Percentiles rank a stretch among this genome's conserved stretches.
phyloP scores from a whole-genome alignment of 1,140 invertebrate genomes.

The Dryas iulia region DNA sequence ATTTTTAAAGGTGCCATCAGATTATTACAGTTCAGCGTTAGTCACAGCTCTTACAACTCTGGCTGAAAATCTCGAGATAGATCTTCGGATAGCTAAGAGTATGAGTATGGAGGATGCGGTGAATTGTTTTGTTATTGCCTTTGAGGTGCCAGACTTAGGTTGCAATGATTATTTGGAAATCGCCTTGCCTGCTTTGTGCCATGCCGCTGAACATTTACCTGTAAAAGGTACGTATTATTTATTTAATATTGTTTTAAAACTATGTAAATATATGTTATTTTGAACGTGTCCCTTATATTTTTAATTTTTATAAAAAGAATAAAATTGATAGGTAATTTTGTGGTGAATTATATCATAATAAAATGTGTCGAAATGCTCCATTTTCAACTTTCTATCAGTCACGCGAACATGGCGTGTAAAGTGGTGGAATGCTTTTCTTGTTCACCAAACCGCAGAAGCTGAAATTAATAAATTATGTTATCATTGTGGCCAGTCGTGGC shows the following conservation, averaged over 20 bases:
- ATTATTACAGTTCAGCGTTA: conserved; percentile 83
- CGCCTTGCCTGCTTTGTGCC: conserved; percentile 90
- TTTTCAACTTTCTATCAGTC: too few relatives aligned
- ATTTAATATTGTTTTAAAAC: background rate
- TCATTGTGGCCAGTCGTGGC: too few relatives aligned
- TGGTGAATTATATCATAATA: too few relatives aligned
- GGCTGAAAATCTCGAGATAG: conserved; percentile 87
- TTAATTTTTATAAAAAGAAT: too few relatives aligned
- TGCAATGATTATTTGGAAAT: conserved; percentile 89
- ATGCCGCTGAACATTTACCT: conserved; percentile 87
- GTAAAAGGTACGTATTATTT: conserved; percentile 72
- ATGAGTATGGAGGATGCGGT: conserved; percentile 81
- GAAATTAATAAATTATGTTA: too few relatives aligned
- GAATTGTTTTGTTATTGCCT: conserved; percentile 92
- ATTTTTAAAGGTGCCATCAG: conserved; percentile 70
- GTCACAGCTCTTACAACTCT: conserved; percentile 89
- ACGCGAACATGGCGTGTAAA: too few relatives aligned
- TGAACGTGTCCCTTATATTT: too few relatives aligned
- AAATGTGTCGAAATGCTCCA: too few relatives aligned
- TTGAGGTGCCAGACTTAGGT: conserved; percentile 92
- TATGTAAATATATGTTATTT: background rate
- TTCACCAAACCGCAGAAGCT: too few relatives aligned
- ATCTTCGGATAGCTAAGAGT: conserved; percentile 83
- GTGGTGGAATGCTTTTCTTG: too few relatives aligned
- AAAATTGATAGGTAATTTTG: too few relatives aligned